These are phyloP conservation scores for Coenonympha arcania DNA, from an alignment of 2,888 invertebrate genomes.

Conservation along the genomic window DNA sequence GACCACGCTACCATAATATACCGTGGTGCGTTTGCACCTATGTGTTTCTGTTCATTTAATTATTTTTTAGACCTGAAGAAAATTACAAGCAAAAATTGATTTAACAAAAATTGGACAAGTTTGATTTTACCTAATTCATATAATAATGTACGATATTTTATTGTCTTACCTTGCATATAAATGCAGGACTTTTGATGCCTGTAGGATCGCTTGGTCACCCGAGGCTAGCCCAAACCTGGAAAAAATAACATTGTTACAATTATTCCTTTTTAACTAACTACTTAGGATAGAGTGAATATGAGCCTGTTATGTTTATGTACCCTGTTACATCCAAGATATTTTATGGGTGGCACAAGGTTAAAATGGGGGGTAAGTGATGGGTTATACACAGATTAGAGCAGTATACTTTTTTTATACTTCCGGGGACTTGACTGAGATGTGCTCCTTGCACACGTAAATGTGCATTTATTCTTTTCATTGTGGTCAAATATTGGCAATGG, in stretches of 20 bases:
- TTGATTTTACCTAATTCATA: not conserved
- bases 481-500: no score
- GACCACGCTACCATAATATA: conserved; percentile 70
- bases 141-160: not conserved
- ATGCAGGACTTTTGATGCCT: conserved; percentile 30
- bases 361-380: no score
- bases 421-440: no score
- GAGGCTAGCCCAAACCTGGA: conserved; percentile 3
- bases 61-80: conserved; percentile 58
- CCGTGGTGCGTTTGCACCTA: conserved; percentile 66
- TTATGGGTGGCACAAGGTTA: no score
- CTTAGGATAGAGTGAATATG: no score
- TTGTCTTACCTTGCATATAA: conserved; percentile 29
- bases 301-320: no score
- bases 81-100: conserved; percentile 27
- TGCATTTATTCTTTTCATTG: no score
- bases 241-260: not conserved
- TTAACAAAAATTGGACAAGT: conserved; percentile 12
- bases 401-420: no score
- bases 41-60: conserved; percentile 52
- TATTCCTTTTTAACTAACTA: no score
- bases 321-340: no score
- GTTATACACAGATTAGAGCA: no score
- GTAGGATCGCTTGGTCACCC: conserved; percentile 4
- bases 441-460: no score